A percentile compares a stretch with the other conserved stretches of the same genome.
Conservation (phyloP, 2,797 vertebrate species). For the Peromyscus attwateri region DNA sequence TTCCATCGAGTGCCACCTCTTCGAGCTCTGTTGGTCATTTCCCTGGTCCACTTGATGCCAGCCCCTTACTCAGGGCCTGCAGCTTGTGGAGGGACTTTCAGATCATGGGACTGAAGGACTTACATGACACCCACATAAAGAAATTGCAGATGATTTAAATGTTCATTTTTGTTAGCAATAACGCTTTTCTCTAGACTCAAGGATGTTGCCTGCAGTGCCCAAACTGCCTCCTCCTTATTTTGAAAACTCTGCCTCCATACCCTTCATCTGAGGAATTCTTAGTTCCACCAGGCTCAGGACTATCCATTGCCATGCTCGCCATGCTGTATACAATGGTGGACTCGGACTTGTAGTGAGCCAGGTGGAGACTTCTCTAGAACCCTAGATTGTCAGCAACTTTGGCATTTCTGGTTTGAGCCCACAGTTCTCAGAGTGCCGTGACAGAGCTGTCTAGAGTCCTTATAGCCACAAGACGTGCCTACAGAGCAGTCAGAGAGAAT, state of each 20-base stretch:
- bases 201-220: background rate
- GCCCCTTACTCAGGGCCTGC: background rate
- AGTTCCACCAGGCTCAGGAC: too few species aligned
- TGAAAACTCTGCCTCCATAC: background rate
- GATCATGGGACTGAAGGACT: background rate
- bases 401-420: slow-evolving; percentile 8
- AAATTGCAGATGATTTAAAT: background rate
- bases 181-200: background rate
- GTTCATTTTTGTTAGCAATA: background rate
- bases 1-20: background rate
- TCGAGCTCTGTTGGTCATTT: background rate
- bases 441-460: background rate
- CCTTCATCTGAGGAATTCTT: background rate
- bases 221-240: background rate
- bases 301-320: background rate
- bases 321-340: background rate
- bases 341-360: background rate
- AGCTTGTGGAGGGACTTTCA: background rate
- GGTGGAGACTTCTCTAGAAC: background rate
- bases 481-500: background rate
- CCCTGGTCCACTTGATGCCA: background rate
- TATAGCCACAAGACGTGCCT: background rate
- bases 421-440: slow-evolving; percentile 10
- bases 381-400: background rate
- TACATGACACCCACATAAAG: background rate